Evolutionary conservation across 2,888 invertebrate species (phyloP), one percentile per base, ranked within the genome.

Genomic region (Dryocosmus kuriphilus): DNA sequence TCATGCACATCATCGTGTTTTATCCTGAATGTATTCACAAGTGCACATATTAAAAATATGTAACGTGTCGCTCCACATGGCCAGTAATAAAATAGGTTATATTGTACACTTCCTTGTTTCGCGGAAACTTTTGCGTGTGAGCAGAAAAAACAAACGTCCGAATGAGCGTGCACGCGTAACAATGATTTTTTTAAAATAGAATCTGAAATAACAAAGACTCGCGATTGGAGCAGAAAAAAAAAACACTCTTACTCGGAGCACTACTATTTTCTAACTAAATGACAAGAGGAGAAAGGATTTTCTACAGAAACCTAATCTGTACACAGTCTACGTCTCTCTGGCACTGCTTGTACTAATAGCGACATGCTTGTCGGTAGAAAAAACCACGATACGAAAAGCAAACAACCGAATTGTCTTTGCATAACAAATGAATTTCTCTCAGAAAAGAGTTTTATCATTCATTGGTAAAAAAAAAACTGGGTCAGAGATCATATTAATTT

Each of bases 251-350:
- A 11, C 30, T 51, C 71, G 14, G 27, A 16, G 27, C 30, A 30
- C 71, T 46, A 51, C 51, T 51, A 51, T 71, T 71, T 71, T 30
- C 46, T 19, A 41, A 71, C 71, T 71, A 71, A 27, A 9, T 51
- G 6, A 41, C 8, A 30, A 51, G 30, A 71, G 27, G 71, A 51
- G 71, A 71, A 71, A 71, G 71, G 71, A 71, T 71, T 51, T 41
- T n/a, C 24, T n/a, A 46, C 71, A 71, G 71, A 71, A 51, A n/a
- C n/a, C 46, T 38, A 67, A 67, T 22, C 27, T 46, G 1, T 11
- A 41, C 46, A 11, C 27, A 51, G 27, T 51, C 51, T 51, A 22
- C n/a, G 41, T 67, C 22, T 19, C 51, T 27, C 46, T 30, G 30
- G 11, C 24, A 16, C 30, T n/a, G 30, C 30, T 41, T 38, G 4